These are phyloP conservation scores for Hypothenemus hampei DNA, from an alignment of 1,140 invertebrate species.

Conservation along the genomic window DNA sequence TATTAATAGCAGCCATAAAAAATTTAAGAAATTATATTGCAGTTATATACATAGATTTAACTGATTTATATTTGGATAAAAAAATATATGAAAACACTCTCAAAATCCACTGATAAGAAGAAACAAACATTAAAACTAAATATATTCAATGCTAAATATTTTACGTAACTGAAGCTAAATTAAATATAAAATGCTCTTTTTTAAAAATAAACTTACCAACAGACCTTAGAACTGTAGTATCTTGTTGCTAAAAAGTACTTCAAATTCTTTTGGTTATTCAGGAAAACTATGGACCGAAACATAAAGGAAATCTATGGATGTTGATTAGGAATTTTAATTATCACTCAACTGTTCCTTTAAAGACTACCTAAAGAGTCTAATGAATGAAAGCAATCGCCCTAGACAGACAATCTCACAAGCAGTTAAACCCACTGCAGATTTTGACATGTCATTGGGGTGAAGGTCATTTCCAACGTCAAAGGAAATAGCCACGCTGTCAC, in stretches of 20 bases:
- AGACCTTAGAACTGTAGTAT: conserved; percentile 2
- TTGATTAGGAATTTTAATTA: too few relatives aligned
- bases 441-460: too few relatives aligned
- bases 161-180: background rate
- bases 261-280: conserved; percentile 1
- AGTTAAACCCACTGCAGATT: too few relatives aligned
- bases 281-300: conserved; percentile 5
- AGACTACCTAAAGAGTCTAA: too few relatives aligned
- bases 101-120: background rate
- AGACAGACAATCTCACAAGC: too few relatives aligned
- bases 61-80: background rate
- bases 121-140: background rate
- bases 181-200: background rate
- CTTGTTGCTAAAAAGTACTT: background rate
- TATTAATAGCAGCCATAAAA: too few relatives aligned
- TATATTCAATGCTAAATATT: background rate
- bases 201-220: background rate
- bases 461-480: too few relatives aligned
- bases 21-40: background rate
- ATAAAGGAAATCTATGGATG: too few relatives aligned
- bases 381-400: too few relatives aligned
- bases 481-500: too few relatives aligned
- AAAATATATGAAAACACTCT: background rate
- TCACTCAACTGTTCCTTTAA: too few relatives aligned
- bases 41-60: background rate